Conservation (phyloP, 2,888 invertebrate genomes). For the Parasteatoda lunata region DNA sequence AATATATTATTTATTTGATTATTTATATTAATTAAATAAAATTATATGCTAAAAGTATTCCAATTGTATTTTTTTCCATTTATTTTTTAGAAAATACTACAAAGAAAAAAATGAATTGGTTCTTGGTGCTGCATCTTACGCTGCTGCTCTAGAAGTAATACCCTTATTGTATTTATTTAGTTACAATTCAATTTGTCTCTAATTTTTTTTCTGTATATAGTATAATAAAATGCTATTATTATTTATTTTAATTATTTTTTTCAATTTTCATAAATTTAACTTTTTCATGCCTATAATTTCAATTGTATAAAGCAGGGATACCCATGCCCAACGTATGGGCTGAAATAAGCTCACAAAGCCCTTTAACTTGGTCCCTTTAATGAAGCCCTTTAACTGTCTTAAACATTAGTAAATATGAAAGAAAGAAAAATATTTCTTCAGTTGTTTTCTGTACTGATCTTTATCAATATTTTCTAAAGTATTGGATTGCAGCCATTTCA, state of each 20-base stretch:
- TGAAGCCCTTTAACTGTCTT: no score
- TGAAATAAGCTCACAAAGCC: no score
- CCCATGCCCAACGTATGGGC: no score
- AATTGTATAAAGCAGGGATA: no score
- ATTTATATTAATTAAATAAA: background rate
- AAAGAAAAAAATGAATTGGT: constrained; percentile 62
- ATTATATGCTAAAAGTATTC: background rate
- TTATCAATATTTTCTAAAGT: no score
- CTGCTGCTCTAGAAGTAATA: constrained; percentile 56
- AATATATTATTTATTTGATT: background rate
- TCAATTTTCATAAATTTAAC: background rate
- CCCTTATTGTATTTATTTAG: background rate
- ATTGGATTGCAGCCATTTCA: no score
- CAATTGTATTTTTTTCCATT: no score
- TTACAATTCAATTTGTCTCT: background rate
- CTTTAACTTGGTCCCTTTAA: no score
- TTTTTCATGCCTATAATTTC: background rate
- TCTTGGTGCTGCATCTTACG: constrained; percentile 58
- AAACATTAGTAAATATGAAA: no score
- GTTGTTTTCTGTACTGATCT: no score
- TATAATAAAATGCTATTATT: background rate
- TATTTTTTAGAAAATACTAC: constrained; percentile 46
- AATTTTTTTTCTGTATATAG: background rate
- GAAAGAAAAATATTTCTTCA: no score
- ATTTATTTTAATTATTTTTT: background rate